phyloP scores from a whole-genome alignment of 1,140 invertebrate genomes.

The Drosophila nigrodunni region DNA sequence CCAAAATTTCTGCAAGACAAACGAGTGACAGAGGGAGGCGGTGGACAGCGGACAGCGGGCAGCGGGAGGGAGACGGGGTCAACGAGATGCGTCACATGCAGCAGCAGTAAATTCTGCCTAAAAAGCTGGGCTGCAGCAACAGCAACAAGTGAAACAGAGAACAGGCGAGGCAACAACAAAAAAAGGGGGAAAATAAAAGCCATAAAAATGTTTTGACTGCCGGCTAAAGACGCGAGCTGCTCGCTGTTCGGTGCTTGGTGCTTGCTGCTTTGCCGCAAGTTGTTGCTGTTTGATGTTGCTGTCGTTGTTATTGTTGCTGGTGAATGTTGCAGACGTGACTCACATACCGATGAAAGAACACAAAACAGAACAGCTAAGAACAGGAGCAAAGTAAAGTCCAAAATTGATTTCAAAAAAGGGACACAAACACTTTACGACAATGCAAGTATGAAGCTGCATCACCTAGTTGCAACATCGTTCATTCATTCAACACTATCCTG shows the following conservation, averaged over 20 bases:
- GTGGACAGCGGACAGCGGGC: background rate
- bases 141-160: constrained; percentile 74
- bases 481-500: constrained; percentile 13
- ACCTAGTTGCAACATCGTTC: constrained; percentile 29
- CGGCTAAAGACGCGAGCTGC: constrained; percentile 49
- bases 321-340: constrained; percentile 50
- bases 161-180: constrained; percentile 23
- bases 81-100: constrained; percentile 75
- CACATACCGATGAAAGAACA: constrained; percentile 36
- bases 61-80: background rate
- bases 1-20: constrained; percentile 71
- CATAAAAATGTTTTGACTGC: constrained; percentile 79
- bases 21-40: constrained; percentile 37
- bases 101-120: constrained; percentile 62
- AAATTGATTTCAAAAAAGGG: constrained; percentile 36
- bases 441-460: constrained; percentile 10
- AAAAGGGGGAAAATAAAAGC: constrained; percentile 27
- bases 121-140: constrained; percentile 43
- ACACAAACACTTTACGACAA: constrained; percentile 23
- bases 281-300: constrained; percentile 38
- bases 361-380: background rate
- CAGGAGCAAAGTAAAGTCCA: constrained; percentile 29
- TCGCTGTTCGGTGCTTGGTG: constrained; percentile 43
- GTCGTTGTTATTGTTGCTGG: constrained; percentile 39
- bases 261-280: constrained; percentile 35